Evolutionary conservation across 2,888 invertebrate genomes (phyloP), one percentile per base, ranked within the genome.

Genomic region (Asteroscopus sphinx): DNA sequence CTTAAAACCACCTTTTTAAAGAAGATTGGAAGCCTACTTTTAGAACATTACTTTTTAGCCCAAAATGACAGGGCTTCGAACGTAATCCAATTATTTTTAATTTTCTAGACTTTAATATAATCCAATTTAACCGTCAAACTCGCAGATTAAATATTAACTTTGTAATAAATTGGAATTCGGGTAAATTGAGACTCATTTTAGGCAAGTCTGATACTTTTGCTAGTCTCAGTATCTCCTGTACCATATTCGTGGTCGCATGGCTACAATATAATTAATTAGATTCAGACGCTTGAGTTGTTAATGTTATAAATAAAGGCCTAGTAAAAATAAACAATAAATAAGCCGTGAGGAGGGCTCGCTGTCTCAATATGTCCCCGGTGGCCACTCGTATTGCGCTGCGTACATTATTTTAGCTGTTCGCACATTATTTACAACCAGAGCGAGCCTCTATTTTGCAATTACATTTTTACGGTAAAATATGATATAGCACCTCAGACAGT

Each of bases 391-490:
- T 74, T 77, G 78, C 76, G 66, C 61, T 56, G 68, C 69, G 76
- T 77, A 75, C 76, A 81, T 85, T 86, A 80, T 81, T 83, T 77
- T 69, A 70, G 77, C 77, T 73, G 79, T 85, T 85, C 73, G 68
- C 84, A 82, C 84, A 83, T 85, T 82, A 87, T 86, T 87, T 83
- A 86, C 80, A 77, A 77, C 79, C 74, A 67, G 68, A 69, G 57
- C 75, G 68, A 69, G 57, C 75, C 76, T 79, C 73, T 79, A 79
- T 82, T 82, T 82, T 74, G 68, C 69, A 79, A 76, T 75, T 76
- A 70, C 68, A 68, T 66, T 75, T 76, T 76, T 68, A 68, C 63
- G 45, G 60, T 62, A 56, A 66, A 75, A 61, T 73, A 56, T 68
- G 67, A 70, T 67, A 53, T 45, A 63, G 39, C 44, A 58, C 56